Evolutionary conservation across 1,140 invertebrate genomes (phyloP), one percentile per base, ranked within the genome.

Genomic region (Drosophila asahinai): DNA sequence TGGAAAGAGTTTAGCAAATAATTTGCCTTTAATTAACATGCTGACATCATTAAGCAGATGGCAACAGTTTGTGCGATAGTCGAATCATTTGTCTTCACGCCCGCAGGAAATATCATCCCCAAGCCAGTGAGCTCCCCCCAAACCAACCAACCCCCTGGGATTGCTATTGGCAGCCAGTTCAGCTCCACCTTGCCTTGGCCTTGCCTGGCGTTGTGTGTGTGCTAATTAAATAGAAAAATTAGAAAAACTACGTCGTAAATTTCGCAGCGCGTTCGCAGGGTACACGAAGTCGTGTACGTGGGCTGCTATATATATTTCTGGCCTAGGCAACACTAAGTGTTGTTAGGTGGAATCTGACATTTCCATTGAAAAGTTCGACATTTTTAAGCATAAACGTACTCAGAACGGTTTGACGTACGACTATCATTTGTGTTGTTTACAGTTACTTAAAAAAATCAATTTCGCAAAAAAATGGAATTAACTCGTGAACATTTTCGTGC

Each of bases 201-300:
- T 65, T 45, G 61, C 33, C 40, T 27, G 12, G 33, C 40, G 25
- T 22, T 59, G 17, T 63, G 15, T 66, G n/a, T 76, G 62, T 80
- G 78, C 80, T 86, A 86, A 86, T 86, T 86, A 86, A 86, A 86
- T 86, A 86, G 83, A 77, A 87, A 87, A 86, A 86, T 83, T 86
- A 86, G 80, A 86, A 86, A 86, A 86, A 86, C 80, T 82, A 83
- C 76, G 83, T 86, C 83, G 83, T 86, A 86, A 86, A 86, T 86
- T 86, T 73, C 76, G 49, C 72, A 57, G 36, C 30, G 15, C 62
- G 61, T 42, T 19, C 38, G 61, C 57, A 9, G 40, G 48, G 47
- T 49, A 64, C 52, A 55, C 40, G 15, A 38, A 59, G 82, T 81
- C 82, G 77, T 86, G 82, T 81, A 78, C n/a, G n/a, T n/a, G n/a